A percentile compares a stretch with the other conserved stretches of the same genome.
phyloP scores from a whole-genome alignment of 2,113 vertebrate genomes.

The Paracyprichromis sp. region DNA sequence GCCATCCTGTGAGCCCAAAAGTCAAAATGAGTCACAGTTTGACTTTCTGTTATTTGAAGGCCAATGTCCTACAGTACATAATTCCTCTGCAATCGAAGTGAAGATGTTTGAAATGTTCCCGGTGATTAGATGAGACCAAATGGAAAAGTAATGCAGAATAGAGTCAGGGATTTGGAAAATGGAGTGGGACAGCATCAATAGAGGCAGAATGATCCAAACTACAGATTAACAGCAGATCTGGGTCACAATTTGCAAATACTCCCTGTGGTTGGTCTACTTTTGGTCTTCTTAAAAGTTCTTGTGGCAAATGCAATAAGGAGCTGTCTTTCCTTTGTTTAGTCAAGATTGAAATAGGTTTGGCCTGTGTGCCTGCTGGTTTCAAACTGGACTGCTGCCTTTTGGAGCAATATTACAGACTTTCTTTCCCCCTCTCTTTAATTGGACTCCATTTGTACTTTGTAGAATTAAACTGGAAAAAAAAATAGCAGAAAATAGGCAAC shows the following conservation, averaged over 20 bases:
- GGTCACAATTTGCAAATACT: conserved; percentile 25
- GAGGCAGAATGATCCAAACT: conserved; percentile 25
- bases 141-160: conserved; percentile 7
- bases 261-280: conserved; percentile 37
- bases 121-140: background rate
- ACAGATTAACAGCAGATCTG: conserved; percentile 50
- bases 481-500: background rate
- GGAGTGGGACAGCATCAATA: conserved; percentile 19
- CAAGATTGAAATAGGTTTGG: conserved; percentile 48
- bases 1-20: background rate
- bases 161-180: conserved; percentile 25
- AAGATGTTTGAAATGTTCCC: background rate
- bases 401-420: background rate
- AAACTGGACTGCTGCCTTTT: conserved; percentile 31
- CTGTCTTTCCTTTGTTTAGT: conserved; percentile 51
- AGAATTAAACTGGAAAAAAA: background rate
- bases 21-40: background rate
- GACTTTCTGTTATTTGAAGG: background rate
- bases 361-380: background rate
- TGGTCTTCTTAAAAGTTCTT: conserved; percentile 31
- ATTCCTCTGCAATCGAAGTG: background rate
- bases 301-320: conserved; percentile 46
- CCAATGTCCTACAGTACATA: background rate
- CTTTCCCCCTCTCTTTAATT: background rate
- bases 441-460: background rate